Base-by-base conservation (phyloP, 2,113 vertebrate genomes). In the Isichthys henryi region DNA sequence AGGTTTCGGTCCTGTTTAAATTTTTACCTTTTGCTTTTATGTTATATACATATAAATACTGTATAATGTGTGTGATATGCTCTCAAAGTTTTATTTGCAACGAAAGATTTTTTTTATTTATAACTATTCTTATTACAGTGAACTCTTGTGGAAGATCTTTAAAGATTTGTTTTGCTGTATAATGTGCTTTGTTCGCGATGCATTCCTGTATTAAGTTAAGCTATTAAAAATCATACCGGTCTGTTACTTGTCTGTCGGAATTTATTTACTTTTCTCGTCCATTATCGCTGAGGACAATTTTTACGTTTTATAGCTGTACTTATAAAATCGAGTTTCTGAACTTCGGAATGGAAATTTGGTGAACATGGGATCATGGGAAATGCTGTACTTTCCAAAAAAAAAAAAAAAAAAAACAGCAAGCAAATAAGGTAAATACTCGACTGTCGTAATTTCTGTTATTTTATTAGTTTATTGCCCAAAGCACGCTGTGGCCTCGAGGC, bases 151-250 rank as follows among this genome's bases (percentile, higher is more conserved):
- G 50, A 35, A 87, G 11, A 58, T 88, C 56, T 88, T 62, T 31
- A 27, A 52, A 87, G 49, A 58, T 87, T 35, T 58, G 92, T 94
- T 96, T 96, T 94, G 95, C 96, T 97, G 96, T 97, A 97, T 95
- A 96, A 95, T 88, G 95, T 97, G 96, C 95, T 96, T 89, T 88
- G 7, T 88, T 13, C 35, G 21, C 66, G 53, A 58, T 84, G 23
- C 89, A 53, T 66, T 89, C 49, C 87, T 84, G 49, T 89, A 80
- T 80, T 88, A 70, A 90, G 53, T 58, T 46, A 88, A 66, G 50
- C 39, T 89, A 91, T 91, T 91, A 91, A 89, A 90, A 91, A 48
- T 49, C 56, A 66, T 50, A 31, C 46, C 21, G 31, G 23, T 89
- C 49, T 85, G 35, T 70, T 62, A 43, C 7, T 43, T 48, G 49